Evolutionary conservation across 2,797 vertebrate species (phyloP).

Genomic region (Anisognathus igniventris): DNA sequence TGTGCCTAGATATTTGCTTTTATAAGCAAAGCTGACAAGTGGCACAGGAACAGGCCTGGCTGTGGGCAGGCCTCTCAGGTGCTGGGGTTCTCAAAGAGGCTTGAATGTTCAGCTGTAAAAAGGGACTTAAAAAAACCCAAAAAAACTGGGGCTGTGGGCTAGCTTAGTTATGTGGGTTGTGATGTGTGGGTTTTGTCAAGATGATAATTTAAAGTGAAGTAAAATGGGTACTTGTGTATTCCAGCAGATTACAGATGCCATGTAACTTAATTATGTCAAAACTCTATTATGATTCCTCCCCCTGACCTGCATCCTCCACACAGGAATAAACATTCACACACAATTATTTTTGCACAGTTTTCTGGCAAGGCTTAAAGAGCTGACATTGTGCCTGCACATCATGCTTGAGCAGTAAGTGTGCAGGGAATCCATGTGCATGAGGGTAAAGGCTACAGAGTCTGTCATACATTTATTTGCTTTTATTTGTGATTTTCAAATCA

Average conservation of each 20-base stretch:
- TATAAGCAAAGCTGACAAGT: background rate
- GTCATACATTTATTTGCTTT: background rate
- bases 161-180: background rate
- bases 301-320: background rate
- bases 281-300: background rate
- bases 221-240: background rate
- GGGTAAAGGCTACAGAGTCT: background rate
- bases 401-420: background rate
- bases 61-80: background rate
- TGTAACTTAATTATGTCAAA: constrained; percentile 12
- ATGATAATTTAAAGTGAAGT: background rate
- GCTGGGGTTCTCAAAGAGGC: background rate
- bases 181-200: constrained; percentile 10
- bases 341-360: background rate
- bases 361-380: background rate
- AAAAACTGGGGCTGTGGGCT: background rate
- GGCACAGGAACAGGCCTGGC: background rate
- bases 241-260: background rate
- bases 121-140: background rate
- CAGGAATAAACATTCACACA: background rate
- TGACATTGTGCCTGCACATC: rapidly evolving
- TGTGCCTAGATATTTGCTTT: background rate
- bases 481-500: background rate
- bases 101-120: background rate
- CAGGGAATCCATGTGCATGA: background rate